Evolutionary conservation across 2,113 vertebrate species (phyloP), one percentile per base, ranked within the genome.

Genomic region (Origma solitaria): DNA sequence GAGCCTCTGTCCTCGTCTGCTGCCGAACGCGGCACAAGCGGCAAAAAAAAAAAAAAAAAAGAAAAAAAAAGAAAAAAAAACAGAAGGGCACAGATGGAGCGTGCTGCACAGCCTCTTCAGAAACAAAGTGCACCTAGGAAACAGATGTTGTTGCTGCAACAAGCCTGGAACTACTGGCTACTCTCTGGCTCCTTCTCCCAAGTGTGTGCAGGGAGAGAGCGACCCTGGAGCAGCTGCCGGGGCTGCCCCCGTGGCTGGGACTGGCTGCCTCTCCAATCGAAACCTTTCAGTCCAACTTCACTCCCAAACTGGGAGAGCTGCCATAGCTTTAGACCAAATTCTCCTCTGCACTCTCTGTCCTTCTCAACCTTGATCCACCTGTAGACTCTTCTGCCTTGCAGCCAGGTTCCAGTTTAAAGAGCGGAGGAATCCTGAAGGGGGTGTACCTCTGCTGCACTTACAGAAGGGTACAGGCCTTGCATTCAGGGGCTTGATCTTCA

Each of bases 91-190:
- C 94, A 94, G 87, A 95, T 90, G 95, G 85, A 96, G 85, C 22
- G 47, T 88, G 92, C 90, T 82, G 88, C 33, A 6, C 90, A 86
- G 89, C 78, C 93, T 95, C 96, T 95, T 93, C 88, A 92, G 91
- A 95, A 94, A 91, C 68, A 86, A 93, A 96, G 93, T 78, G 89
- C 84, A 90, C 95, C 94, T 91, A 87, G 88, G 93, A 95, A 97
- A 95, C 93, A 96, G 93, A 96, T 96, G 93, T 94, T 93, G 88
- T 93, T 95, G 94, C 79, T 68, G 73, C 75, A 93, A 93, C 92
- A 94, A 92, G 94, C 60, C 78, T 24, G 3, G 71, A 86, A 80
- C 70, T 93, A 71, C 87, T 95, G 83, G 65, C 86, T 83, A 77
- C 85, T 93, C 75, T 18, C 71, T 28, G 72, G 72, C 77, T 95